phyloP scores from a whole-genome alignment of 2,113 vertebrate genomes.

The Anguilla rostrata region DNA sequence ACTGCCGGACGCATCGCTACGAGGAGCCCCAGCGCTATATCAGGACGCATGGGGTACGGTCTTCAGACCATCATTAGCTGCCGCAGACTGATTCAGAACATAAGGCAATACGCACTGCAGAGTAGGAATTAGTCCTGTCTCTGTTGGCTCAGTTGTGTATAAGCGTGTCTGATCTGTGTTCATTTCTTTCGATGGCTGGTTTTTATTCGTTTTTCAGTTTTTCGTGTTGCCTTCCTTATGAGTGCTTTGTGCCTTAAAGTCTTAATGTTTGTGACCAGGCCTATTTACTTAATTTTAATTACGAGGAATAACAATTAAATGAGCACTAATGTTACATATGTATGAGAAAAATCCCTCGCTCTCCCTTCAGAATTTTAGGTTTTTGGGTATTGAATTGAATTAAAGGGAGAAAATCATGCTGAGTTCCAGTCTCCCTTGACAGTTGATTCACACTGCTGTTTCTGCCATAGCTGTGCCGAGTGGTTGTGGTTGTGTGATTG shows the following conservation, averaged over 20 bases:
- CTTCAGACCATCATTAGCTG: background rate
- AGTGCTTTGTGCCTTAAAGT: background rate
- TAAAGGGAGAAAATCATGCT: background rate
- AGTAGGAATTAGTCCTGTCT: background rate
- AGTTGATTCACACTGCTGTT: slow-evolving; percentile 10
- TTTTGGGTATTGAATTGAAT: background rate
- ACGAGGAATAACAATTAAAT: background rate
- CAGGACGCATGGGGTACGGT: background rate
- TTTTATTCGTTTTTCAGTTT: background rate
- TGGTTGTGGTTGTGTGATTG: slow-evolving; percentile 36
- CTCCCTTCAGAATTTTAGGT: background rate
- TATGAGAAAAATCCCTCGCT: background rate
- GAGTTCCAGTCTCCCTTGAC: background rate
- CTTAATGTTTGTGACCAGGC: background rate
- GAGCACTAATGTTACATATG: background rate
- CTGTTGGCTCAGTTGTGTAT: background rate
- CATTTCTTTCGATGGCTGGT: background rate
- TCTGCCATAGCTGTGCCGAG: background rate
- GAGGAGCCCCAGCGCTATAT: background rate
- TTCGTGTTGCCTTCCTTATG: background rate
- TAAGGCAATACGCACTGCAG: background rate
- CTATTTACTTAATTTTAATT: background rate
- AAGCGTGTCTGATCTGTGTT: background rate
- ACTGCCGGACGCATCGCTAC: background rate
- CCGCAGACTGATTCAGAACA: background rate